Conservation (phyloP, 1,140 invertebrate genomes). For the Megalopta genalis region DNA sequence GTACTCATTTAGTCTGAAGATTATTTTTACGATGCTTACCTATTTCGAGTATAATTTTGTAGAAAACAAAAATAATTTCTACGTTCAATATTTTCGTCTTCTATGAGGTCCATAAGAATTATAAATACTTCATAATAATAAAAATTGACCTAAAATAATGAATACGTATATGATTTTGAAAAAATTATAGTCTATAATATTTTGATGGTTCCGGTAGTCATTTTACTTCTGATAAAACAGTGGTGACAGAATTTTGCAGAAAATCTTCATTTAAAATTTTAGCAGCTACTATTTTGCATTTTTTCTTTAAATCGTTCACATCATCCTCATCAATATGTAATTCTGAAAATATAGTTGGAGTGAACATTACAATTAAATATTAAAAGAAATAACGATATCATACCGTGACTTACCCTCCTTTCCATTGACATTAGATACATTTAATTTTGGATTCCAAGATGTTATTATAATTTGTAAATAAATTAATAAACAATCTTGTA, state of each 20-base stretch:
- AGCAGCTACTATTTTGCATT: constrained; percentile 63
- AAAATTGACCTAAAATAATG: constrained; percentile 70
- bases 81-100: constrained; percentile 58
- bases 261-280: constrained; percentile 66
- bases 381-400: constrained; percentile 4
- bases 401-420: constrained; percentile 57
- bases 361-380: constrained; percentile 10
- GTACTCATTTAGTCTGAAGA: background rate
- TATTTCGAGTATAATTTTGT: constrained; percentile 69
- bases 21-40: constrained; percentile 45
- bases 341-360: constrained; percentile 55
- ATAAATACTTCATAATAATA: constrained; percentile 79
- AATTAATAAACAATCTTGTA: constrained; percentile 70
- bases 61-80: constrained; percentile 70
- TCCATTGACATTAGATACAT: constrained; percentile 29
- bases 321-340: constrained; percentile 65
- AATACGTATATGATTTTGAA: constrained; percentile 22
- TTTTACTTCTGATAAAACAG: constrained; percentile 59
- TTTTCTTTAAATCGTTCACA: constrained; percentile 61
- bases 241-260: constrained; percentile 57
- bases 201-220: constrained; percentile 15
- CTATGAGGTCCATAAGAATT: constrained; percentile 71
- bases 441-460: constrained; percentile 74
- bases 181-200: constrained; percentile 1
- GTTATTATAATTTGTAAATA: constrained; percentile 72